Evolutionary conservation across 2,113 vertebrate genomes (phyloP).

Genomic region (Anas platyrhynchos): DNA sequence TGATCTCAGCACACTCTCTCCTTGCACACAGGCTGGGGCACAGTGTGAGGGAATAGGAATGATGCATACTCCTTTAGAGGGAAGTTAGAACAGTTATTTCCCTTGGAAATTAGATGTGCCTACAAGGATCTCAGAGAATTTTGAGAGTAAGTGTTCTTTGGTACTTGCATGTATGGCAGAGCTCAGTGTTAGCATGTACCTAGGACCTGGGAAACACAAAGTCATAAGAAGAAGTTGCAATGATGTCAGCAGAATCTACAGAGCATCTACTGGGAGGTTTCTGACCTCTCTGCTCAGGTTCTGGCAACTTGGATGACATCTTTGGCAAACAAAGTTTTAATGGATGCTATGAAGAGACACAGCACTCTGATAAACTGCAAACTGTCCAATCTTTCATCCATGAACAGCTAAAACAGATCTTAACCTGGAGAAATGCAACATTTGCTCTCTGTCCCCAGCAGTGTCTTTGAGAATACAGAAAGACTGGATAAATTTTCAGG

Average conservation of each 20-base stretch:
- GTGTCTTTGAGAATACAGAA: not conserved
- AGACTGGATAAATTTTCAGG: not conserved
- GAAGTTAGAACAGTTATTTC: not conserved
- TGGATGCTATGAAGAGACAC: not conserved
- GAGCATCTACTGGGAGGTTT: not conserved
- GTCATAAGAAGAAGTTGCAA: not conserved
- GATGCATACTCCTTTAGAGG: accelerated
- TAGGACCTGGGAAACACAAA: not conserved
- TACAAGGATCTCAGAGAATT: not conserved
- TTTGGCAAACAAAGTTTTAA: not conserved
- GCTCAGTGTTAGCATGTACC: not conserved
- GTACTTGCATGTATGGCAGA: not conserved
- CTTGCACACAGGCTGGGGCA: not conserved
- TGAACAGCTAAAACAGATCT: not conserved
- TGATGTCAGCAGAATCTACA: not conserved
- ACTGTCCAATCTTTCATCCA: not conserved
- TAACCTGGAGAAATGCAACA: not conserved
- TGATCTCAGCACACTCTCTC: not conserved
- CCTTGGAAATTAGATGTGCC: not conserved
- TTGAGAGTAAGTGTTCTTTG: not conserved
- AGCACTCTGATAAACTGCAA: not conserved
- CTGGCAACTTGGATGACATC: not conserved
- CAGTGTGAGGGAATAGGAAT: not conserved
- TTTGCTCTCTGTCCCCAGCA: not conserved
- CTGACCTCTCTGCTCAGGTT: not conserved